Base-by-base conservation (phyloP, 2,888 invertebrate genomes). In the Conistra vaccinii region DNA sequence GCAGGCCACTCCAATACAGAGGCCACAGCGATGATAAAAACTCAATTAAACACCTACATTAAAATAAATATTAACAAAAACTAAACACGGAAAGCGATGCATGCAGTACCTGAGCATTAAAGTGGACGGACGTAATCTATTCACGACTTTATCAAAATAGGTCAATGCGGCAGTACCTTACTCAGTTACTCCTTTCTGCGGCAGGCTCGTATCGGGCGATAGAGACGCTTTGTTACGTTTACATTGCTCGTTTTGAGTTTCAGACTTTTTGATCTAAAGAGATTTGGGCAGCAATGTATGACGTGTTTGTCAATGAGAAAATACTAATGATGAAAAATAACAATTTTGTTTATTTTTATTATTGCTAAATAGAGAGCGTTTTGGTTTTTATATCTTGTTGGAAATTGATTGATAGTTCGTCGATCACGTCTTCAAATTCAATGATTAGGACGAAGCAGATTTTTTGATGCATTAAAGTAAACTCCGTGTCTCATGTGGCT, bases 71-170 rank as follows among this genome's bases (percentile, higher is more conserved):
- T 60, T 63, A 83, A 78, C 75, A 73, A 78, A 78, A 86, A 76
- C 66, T 60, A 81, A 84, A 82, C 78, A 85, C 84, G 81, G 85
- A 88, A 86, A 81, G 78, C 86, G 80, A 87, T 84, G 85, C 81
- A 86, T 86, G 83, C 90, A 91, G 74, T 89, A 92, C 91, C 92
- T 91, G 90, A 89, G 85, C 87, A 88, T 89, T 89, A 76, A 89
- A 93, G 90, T 93, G 92, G 92, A 90, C 93, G 92, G 89, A 87
- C 88, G 91, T 94, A 96, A 96, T 95, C 96, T 94, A 91, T 91
- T 92, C 92, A 88, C 90, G 90, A 90, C 91, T 94, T 96, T 96
- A 96, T 96, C 96, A 93, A 96, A 96, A 95, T 95, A 89, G 96
- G 96, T 95, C 96, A 96, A 94, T 94, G 95, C 93, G 92, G 92